Evolutionary conservation across 2,113 vertebrate species (phyloP).

Genomic region (Arenaria interpres): DNA sequence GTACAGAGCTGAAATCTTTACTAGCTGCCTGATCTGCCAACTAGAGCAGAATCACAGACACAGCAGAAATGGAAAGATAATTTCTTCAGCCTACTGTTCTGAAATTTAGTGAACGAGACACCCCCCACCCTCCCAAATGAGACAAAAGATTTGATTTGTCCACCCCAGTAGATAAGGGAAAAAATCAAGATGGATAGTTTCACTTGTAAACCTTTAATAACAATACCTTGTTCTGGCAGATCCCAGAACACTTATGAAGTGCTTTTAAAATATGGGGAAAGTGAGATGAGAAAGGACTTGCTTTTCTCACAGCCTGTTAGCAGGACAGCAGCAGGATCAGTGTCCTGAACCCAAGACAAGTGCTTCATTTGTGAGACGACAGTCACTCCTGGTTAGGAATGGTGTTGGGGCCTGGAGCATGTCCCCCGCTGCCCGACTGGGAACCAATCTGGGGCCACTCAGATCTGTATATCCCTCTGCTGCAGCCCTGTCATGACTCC

Average conservation of each 20-base stretch:
- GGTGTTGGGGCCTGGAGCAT: fast-evolving
- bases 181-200: slow-evolving; percentile 52
- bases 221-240: not conserved
- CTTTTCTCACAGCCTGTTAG: not conserved
- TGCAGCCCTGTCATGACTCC: not conserved
- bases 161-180: not conserved
- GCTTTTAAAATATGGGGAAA: not conserved
- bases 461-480: not conserved
- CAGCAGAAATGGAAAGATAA: slow-evolving; percentile 5
- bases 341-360: not conserved
- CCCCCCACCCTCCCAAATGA: not conserved
- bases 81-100: slow-evolving; percentile 1
- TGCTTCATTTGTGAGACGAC: fast-evolving
- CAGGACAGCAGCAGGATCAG: not conserved
- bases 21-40: not conserved
- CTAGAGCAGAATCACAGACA: not conserved
- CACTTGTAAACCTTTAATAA: slow-evolving; percentile 51
- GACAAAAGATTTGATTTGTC: slow-evolving; percentile 35
- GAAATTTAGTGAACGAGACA: slow-evolving; percentile 19
- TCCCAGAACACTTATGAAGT: not conserved
- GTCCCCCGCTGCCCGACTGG: not conserved
- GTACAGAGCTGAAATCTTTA: not conserved
- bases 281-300: not conserved
- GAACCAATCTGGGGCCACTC: not conserved
- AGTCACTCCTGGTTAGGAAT: too few species aligned